phyloP scores from a whole-genome alignment of 2,888 invertebrate genomes.

The Cheilosia vulpina region DNA sequence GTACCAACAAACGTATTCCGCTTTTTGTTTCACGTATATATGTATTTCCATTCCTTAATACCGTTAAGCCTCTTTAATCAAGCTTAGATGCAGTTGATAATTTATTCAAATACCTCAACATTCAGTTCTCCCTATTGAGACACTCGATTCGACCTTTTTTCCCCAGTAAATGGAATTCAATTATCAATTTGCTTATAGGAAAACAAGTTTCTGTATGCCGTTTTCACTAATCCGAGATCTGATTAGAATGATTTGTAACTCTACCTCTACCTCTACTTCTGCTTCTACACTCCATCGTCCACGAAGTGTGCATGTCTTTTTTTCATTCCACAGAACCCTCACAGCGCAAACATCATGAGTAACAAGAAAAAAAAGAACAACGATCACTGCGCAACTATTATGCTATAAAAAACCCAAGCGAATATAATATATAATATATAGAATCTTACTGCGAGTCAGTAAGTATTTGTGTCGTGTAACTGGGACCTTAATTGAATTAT shows the following conservation, averaged over 20 bases:
- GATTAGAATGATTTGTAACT: conserved; percentile 23
- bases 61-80: too few species aligned
- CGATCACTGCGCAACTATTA: conserved; percentile 12
- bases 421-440: conserved; percentile 10
- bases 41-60: too few species aligned
- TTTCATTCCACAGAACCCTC: too few species aligned
- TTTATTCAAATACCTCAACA: conserved; percentile 7
- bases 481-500: conserved; percentile 72
- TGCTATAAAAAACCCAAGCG: conserved; percentile 17
- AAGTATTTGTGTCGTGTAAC: conserved; percentile 71
- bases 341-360: conserved; percentile 16
- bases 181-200: conserved; percentile 31
- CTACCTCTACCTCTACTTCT: conserved; percentile 2
- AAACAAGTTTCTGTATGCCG: conserved; percentile 22
- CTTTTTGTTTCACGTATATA: too few species aligned
- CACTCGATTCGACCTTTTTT: conserved; percentile 9
- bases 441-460: conserved; percentile 57
- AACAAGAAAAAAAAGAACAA: not conserved
- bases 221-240: conserved; percentile 10
- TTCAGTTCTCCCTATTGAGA: not conserved
- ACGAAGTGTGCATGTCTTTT: too few species aligned
- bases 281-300: too few species aligned
- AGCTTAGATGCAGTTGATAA: not conserved
- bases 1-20: too few species aligned
- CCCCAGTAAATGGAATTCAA: conserved; percentile 41